Evolutionary conservation across 37 sponge, comb jelly and placozoan species (phyloP).

Genomic region (Aphrocallistes beatrix): DNA sequence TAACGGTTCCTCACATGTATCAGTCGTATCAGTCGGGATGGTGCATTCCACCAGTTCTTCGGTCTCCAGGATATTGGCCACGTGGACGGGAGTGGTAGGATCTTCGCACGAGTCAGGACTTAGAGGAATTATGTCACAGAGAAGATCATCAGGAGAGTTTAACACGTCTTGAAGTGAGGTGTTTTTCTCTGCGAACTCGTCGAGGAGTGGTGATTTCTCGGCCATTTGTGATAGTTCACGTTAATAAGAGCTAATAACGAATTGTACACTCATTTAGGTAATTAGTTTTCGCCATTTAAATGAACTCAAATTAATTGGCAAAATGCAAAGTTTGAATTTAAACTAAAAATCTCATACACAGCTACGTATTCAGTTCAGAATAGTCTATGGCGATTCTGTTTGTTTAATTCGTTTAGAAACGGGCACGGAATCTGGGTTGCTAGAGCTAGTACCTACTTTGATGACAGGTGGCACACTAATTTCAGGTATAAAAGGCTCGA

Average conservation of each 20-base stretch:
- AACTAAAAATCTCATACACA: no score
- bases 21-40: not conserved
- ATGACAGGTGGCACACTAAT: slow-evolving; percentile 28
- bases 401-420: no score
- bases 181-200: not conserved
- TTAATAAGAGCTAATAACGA: no score
- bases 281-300: no score
- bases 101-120: not conserved
- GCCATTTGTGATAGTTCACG: not conserved
- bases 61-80: not conserved
- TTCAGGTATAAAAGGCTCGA: slow-evolving; percentile 42
- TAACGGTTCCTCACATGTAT: not conserved
- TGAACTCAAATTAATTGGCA: no score
- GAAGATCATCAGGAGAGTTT: not conserved
- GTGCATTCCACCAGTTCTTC: not conserved
- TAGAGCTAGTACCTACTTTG: slow-evolving; percentile 26
- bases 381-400: no score
- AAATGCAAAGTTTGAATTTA: no score
- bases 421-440: no score
- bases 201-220: not conserved
- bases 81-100: not conserved
- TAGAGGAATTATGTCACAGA: not conserved
- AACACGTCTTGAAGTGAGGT: not conserved
- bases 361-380: no score
- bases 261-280: no score